Conservation (phyloP, 2,113 vertebrate species). For the Pan paniscus region DNA sequence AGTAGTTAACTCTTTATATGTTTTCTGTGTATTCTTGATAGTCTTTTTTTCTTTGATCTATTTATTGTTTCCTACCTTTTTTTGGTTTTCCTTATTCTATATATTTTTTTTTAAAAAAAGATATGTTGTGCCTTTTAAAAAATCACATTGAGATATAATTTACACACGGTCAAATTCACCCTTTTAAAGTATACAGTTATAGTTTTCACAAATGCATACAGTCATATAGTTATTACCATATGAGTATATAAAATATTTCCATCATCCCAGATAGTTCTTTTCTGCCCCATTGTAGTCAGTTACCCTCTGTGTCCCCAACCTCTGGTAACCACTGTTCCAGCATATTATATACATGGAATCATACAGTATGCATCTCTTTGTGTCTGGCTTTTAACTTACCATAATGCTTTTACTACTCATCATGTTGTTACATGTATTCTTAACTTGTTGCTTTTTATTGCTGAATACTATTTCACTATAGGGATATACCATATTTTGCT, state of each 20-base stretch:
- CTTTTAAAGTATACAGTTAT: background rate
- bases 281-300: background rate
- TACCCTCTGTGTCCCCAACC: background rate
- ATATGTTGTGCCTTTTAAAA: background rate
- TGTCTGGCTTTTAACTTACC: background rate
- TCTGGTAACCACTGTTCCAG: background rate
- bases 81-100: background rate
- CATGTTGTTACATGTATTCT: background rate
- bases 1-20: background rate
- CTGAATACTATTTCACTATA: background rate
- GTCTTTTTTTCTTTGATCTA: background rate
- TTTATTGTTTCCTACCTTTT: background rate
- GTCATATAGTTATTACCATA: background rate
- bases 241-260: background rate
- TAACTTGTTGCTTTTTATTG: slow-evolving; percentile 15
- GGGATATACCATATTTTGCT: background rate
- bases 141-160: background rate
- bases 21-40: background rate
- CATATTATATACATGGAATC: background rate
- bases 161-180: background rate
- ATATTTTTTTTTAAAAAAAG: background rate
- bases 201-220: background rate
- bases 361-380: background rate
- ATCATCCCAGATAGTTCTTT: background rate
- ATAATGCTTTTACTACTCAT: background rate